These are phyloP conservation scores for Triplophysa rosa DNA, from an alignment of 2,113 vertebrate species.

Conservation along the genomic window DNA sequence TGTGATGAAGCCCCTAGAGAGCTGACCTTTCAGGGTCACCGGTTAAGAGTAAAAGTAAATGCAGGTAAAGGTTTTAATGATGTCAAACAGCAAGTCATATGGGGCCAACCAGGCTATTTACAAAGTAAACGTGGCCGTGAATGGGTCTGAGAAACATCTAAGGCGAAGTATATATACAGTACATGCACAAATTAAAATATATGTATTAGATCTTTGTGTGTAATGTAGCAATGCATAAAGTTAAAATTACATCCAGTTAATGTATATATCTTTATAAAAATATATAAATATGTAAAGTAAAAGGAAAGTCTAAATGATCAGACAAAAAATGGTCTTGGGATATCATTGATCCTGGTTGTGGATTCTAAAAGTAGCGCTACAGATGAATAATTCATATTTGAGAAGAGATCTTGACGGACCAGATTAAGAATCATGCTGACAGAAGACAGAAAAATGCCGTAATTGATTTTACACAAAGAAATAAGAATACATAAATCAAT, in stretches of 20 bases:
- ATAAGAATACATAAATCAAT: constrained; percentile 75
- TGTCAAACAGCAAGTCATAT: constrained; percentile 13
- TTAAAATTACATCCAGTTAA: too few species aligned
- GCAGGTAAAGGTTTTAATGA: constrained; percentile 73
- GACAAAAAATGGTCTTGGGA: constrained; percentile 6
- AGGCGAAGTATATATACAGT: not conserved
- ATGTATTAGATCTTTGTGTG: too few species aligned
- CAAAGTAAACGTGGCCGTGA: constrained; percentile 37
- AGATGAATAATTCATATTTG: constrained; percentile 27
- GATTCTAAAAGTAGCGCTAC: constrained; percentile 35
- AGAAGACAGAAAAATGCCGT: constrained; percentile 69
- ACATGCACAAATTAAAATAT: too few species aligned
- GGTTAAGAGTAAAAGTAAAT: constrained; percentile 72
- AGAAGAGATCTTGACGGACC: constrained; percentile 52
- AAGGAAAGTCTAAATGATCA: not conserved
- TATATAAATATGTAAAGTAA: not conserved
- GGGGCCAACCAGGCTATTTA: constrained; percentile 54
- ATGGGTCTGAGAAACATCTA: too few species aligned
- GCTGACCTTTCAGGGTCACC: constrained; percentile 75
- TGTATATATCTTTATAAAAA: not conserved
- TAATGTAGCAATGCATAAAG: too few species aligned
- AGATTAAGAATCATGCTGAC: constrained; percentile 52
- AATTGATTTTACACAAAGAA: constrained; percentile 74
- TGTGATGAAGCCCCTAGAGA: constrained; percentile 19
- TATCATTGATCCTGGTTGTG: constrained; percentile 36